Evolutionary conservation across 2,888 invertebrate genomes (phyloP).

Genomic region (Tetanocera ferruginea): DNA sequence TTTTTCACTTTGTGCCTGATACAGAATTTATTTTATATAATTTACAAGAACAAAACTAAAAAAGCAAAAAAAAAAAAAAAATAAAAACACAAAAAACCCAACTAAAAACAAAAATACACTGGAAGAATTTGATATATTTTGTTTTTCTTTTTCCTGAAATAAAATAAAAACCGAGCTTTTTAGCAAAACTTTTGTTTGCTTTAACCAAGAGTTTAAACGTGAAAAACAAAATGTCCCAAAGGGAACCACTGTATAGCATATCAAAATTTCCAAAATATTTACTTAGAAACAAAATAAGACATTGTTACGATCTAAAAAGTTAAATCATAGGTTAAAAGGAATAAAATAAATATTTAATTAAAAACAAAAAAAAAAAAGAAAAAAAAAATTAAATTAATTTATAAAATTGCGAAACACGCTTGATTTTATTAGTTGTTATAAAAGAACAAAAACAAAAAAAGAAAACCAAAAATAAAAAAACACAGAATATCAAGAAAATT

Average conservation of each 20-base stretch:
- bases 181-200: conserved; percentile 10
- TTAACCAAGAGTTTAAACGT: conserved; percentile 12
- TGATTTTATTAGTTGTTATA: not conserved
- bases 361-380: conserved; percentile 9
- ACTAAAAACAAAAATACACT: conserved; percentile 8
- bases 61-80: conserved; percentile 25
- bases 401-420: not conserved
- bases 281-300: not conserved
- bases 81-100: conserved; percentile 3
- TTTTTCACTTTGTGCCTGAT: conserved; percentile 66
- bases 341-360: conserved; percentile 28
- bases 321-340: not conserved
- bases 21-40: conserved; percentile 50
- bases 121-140: not conserved
- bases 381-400: not conserved
- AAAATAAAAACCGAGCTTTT: conserved; percentile 48
- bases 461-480: not conserved
- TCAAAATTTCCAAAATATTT: conserved; percentile 26
- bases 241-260: conserved; percentile 41
- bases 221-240: conserved; percentile 24
- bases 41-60: conserved; percentile 36
- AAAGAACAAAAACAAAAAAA: not conserved
- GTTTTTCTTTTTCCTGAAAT: not conserved
- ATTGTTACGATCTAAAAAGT: conserved; percentile 15
- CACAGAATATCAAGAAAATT: not conserved